phyloP scores from a whole-genome alignment of 1,140 invertebrate genomes.

The Drosophila arawakana region DNA sequence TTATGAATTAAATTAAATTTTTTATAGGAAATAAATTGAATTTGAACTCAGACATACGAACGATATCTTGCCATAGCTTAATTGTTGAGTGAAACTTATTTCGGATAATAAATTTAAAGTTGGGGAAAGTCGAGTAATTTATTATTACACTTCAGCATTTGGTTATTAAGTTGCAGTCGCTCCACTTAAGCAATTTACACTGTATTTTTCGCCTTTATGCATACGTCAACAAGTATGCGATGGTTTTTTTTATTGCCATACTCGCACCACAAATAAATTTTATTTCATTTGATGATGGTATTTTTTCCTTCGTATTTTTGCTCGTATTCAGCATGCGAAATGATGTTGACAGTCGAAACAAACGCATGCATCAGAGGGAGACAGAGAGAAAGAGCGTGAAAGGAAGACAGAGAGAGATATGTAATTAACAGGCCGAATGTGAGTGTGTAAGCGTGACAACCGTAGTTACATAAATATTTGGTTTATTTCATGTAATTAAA shows the following conservation, averaged over 20 bases:
- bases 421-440: slow-evolving; percentile 63
- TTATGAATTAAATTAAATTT: neutral
- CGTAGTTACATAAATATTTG: slow-evolving; percentile 76
- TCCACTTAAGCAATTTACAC: slow-evolving; percentile 55
- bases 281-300: slow-evolving; percentile 71
- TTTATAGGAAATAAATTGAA: too few relatives aligned
- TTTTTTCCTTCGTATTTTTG: slow-evolving; percentile 37
- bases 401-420: slow-evolving; percentile 3
- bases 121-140: neutral
- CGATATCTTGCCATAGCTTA: neutral
- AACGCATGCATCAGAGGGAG: slow-evolving; percentile 35
- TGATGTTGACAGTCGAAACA: slow-evolving; percentile 73
- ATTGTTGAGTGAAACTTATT: neutral
- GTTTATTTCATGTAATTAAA: slow-evolving; percentile 81
- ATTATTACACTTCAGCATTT: slow-evolving; percentile 1
- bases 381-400: slow-evolving; percentile 6
- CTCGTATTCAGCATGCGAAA: slow-evolving; percentile 58
- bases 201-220: slow-evolving; percentile 52
- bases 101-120: neutral
- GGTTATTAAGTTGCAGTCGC: neutral
- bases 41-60: too few relatives aligned
- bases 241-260: slow-evolving; percentile 59
- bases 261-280: slow-evolving; percentile 67
- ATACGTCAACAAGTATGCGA: slow-evolving; percentile 55
- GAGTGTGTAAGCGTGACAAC: slow-evolving; percentile 25